Percentiles rank a stretch among this genome's conserved stretches.
phyloP scores from a whole-genome alignment of 2,888 invertebrate species.

The Zelleria hepariella region DNA sequence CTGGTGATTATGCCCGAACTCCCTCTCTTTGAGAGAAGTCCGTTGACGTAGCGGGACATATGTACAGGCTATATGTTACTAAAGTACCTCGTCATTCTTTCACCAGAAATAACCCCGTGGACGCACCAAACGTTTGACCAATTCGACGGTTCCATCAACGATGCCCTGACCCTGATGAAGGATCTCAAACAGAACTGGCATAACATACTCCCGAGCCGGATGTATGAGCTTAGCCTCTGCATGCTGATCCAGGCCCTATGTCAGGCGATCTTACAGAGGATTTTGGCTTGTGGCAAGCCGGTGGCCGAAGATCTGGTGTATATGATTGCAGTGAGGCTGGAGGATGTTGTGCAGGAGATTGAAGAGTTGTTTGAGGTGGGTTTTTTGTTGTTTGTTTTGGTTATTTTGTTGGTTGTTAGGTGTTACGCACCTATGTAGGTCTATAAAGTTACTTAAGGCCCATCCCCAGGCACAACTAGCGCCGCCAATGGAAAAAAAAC shows the following conservation, averaged over 20 bases:
- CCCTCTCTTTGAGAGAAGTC: too few relatives aligned
- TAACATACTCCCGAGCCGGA: conserved; percentile 37
- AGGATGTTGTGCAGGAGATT: conserved; percentile 33
- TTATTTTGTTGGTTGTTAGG: neutral
- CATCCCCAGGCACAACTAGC: too few relatives aligned
- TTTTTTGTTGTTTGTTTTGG: conserved; percentile 2
- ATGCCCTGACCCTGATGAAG: conserved; percentile 35
- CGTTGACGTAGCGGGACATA: too few relatives aligned
- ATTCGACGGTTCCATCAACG: conserved; percentile 47
- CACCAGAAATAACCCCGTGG: conserved; percentile 42
- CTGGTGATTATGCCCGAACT: too few relatives aligned
- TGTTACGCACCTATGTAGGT: too few relatives aligned
- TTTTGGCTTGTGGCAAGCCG: conserved; percentile 37
- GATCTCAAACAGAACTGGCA: conserved; percentile 44
- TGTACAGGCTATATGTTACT: too few relatives aligned
- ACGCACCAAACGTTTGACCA: conserved; percentile 40
- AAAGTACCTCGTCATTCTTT: too few relatives aligned
- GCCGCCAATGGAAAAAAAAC: too few relatives aligned
- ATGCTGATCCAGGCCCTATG: conserved; percentile 41
- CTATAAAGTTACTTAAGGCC: too few relatives aligned
- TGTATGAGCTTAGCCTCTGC: conserved; percentile 51
- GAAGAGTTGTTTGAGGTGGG: conserved; percentile 45
- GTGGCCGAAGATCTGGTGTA: conserved; percentile 48
- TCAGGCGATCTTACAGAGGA: conserved; percentile 39
- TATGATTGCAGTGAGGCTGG: conserved; percentile 41